These are phyloP conservation scores for Strigamia maritima DNA, from an alignment of 2,888 invertebrate species.

Conservation along the genomic window DNA sequence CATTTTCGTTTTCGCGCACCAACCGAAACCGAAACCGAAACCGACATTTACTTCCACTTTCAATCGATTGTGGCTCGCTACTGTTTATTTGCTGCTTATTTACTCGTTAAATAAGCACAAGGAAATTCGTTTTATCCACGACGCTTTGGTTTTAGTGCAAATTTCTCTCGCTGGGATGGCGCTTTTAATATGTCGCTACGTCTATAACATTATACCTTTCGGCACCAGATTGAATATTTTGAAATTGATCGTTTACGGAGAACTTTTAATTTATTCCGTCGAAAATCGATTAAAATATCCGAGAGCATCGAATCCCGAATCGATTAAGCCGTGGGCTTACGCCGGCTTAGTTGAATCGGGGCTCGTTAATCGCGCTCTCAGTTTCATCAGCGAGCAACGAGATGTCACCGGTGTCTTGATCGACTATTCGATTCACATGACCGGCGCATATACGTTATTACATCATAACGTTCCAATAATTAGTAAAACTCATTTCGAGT, in stretches of 20 bases:
- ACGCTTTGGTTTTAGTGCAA: conserved; percentile 35
- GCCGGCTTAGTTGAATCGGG: conserved; percentile 38
- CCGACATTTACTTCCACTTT: not conserved
- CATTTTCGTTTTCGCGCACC: too few relatives aligned
- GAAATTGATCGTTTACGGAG: conserved; percentile 39
- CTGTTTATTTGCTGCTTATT: conserved; percentile 1
- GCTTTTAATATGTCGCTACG: conserved; percentile 27
- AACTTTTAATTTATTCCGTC: conserved; percentile 39
- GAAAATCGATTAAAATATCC: conserved; percentile 37
- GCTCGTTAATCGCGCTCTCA: conserved; percentile 37
- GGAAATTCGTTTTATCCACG: conserved; percentile 37
- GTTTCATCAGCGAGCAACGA: conserved; percentile 33
- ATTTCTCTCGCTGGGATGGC: conserved; percentile 11
- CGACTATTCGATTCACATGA: conserved; percentile 40
- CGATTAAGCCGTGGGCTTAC: conserved; percentile 34
- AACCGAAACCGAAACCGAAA: not conserved
- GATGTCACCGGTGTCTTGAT: conserved; percentile 39
- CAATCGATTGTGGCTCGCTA: not conserved
- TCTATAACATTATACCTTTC: conserved; percentile 24
- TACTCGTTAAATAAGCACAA: conserved; percentile 35
- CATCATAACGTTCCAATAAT: conserved; percentile 36
- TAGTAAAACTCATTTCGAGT: conserved; percentile 37
- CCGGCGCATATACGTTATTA: conserved; percentile 37
- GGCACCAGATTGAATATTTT: conserved; percentile 20
- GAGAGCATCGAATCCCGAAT: not conserved